phyloP scores from a whole-genome alignment of 23 tunicate species.

The Halocynthia aurantium region DNA sequence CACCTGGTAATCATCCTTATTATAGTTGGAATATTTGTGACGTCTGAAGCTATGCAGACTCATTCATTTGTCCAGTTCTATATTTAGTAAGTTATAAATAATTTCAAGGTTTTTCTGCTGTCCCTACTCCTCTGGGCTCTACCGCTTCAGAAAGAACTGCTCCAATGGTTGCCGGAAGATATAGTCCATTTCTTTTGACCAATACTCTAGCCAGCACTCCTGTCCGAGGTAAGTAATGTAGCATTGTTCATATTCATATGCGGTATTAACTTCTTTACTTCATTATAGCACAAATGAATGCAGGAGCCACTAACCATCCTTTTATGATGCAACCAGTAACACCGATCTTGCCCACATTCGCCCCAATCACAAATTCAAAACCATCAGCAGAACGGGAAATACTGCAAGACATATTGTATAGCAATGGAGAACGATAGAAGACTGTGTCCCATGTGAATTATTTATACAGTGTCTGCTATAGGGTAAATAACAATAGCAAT shows the following conservation, averaged over 20 bases:
- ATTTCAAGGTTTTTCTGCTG: constrained; percentile 1
- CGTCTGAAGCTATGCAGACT: too few species aligned
- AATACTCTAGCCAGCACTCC: constrained; percentile 7
- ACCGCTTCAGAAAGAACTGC: constrained; percentile 19
- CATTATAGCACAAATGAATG: background rate
- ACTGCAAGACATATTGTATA: constrained; percentile 57
- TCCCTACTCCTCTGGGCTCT: constrained; percentile 15
- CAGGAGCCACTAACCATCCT: constrained; percentile 7
- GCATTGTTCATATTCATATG: background rate
- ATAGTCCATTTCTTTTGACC: constrained; percentile 55
- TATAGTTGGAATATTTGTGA: too few species aligned
- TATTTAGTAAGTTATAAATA: too few species aligned
- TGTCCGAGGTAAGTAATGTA: background rate
- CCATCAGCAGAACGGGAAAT: constrained; percentile 61
- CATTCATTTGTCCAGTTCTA: too few species aligned
- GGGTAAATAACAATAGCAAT: too few species aligned
- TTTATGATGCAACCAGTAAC: constrained; percentile 55
- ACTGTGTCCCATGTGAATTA: too few species aligned
- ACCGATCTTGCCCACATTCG: constrained; percentile 62
- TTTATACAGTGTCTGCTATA: too few species aligned
- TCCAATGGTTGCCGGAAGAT: constrained; percentile 79
- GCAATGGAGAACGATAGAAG: background rate
- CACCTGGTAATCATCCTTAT: background rate
- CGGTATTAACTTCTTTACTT: background rate
- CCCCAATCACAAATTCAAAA: constrained; percentile 51